These are phyloP conservation scores for Mechanitis mazaeus DNA, from an alignment of 2,888 invertebrate species.

Conservation along the genomic window DNA sequence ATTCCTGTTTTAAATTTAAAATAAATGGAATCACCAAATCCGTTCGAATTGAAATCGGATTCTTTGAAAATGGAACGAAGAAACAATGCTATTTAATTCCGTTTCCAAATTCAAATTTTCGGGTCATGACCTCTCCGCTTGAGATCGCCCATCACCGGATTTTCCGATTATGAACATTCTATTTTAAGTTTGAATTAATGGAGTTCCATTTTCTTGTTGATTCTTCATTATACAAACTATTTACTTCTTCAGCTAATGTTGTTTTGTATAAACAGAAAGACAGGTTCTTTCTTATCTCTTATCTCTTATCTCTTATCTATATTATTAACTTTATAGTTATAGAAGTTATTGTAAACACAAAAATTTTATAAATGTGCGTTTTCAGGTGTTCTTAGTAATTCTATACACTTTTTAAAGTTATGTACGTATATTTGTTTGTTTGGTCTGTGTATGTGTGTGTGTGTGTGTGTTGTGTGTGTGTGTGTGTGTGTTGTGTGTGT, in stretches of 20 bases:
- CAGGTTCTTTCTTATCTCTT: no score
- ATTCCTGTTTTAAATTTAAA: constrained; percentile 11
- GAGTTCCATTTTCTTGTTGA: not conserved
- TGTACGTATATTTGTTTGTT: no score
- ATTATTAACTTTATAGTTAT: no score
- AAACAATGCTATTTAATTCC: constrained; percentile 28
- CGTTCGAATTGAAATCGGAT: constrained; percentile 20
- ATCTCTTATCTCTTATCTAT: no score
- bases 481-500: no score
- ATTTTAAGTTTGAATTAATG: constrained; percentile 24
- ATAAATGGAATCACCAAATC: constrained; percentile 15
- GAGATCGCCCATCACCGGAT: constrained; percentile 27
- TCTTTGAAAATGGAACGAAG: constrained; percentile 20
- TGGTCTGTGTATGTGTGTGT: no score
- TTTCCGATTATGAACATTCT: constrained; percentile 29
- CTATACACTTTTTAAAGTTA: no score
- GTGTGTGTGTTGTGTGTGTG: no score
- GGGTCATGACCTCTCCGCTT: constrained; percentile 22
- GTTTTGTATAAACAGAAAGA: not conserved
- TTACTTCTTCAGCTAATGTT: not conserved
- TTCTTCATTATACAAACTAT: not conserved
- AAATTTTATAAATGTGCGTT: no score
- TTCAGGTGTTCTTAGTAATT: no score
- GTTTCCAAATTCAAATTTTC: constrained; percentile 27
- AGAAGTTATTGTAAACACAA: no score